Base-by-base conservation (phyloP, 2,797 vertebrate genomes). In the Mastacembelus armatus region DNA sequence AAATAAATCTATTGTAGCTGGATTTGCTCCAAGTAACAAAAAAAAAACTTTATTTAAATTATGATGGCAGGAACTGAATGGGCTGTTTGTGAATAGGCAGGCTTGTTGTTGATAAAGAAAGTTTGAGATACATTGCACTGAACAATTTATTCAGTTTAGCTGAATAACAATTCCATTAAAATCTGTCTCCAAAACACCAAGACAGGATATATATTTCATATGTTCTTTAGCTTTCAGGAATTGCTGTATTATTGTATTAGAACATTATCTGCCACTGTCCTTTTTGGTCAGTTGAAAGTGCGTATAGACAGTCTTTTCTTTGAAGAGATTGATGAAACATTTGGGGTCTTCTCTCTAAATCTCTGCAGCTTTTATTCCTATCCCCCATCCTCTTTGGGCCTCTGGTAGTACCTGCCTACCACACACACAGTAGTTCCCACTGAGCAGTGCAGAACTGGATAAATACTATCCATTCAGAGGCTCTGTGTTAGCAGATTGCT, bases 381-480 rank as follows among this genome's bases (percentile, higher is more conserved):
- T 22, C 33, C 66, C 44, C 58, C 44, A 54, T 66, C 61, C 56
- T 59, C 32, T 8, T 19, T 12, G 71, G 82, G 82, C 81, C 82
- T 82, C 66, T 56, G 68, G 68, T 80, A 10, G 66, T 70, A 62
- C 72, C 81, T 78, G 84, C 74, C 71, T 71, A 81, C 86, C 85
- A 86, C 80, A 88, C 76, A 90, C 86, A 82, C 81, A 57, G 78
- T 54, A 67, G 83, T 85, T 83, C 87, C 88, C 68, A 78, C 75
- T 80, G 88, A 88, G 80, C 78, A 49, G 72, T 71, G 85, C 79
- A 66, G 71, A 51, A 45, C 81, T 84, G 74, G 85, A 72, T 89
- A 92, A 91, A 92, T 80, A 88, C 63, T 83, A 80, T 50, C 67
- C 62, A 68, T 84, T 88, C 86, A 89, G 89, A 88, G 82, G 79